Conservation (phyloP, 2,888 invertebrate species). For the Zelleria hepariella region DNA sequence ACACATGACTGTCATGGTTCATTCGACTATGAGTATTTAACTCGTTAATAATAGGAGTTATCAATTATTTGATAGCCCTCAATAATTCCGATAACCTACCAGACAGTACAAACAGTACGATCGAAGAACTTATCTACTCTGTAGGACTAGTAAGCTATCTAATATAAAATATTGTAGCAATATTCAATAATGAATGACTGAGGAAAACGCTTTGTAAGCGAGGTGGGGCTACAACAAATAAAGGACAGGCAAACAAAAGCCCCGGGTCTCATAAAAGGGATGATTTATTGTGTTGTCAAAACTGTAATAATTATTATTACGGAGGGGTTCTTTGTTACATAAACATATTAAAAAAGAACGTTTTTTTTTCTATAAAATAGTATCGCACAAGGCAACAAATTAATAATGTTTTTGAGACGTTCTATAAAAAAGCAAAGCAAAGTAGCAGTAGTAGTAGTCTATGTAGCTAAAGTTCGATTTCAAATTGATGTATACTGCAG, state of each 20-base stretch:
- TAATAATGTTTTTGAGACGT: too few relatives aligned
- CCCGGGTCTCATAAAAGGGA: conserved; percentile 44
- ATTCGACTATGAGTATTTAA: background rate
- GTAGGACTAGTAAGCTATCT: background rate
- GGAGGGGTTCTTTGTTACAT: conserved; percentile 20
- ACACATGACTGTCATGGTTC: too few relatives aligned
- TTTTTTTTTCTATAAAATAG: conserved; percentile 1
- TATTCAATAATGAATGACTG: background rate
- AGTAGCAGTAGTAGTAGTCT: too few relatives aligned
- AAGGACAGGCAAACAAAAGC: conserved; percentile 39
- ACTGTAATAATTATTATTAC: conserved; percentile 22
- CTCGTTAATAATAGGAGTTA: background rate
- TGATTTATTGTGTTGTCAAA: conserved; percentile 57
- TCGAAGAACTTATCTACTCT: background rate
- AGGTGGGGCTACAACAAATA: conserved; percentile 41
- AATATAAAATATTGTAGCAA: background rate
- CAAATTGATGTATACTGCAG: background rate
- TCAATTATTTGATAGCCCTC: background rate
- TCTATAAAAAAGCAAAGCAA: too few relatives aligned
- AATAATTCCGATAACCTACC: background rate
- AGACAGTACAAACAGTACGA: too few relatives aligned
- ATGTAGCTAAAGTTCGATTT: background rate
- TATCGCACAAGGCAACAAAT: too few relatives aligned
- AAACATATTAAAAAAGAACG: background rate
- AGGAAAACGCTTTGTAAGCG: background rate